A percentile compares a stretch with the other conserved stretches of the same genome.
Conservation (phyloP, 2,797 vertebrate species). For the Miichthys miiuy region DNA sequence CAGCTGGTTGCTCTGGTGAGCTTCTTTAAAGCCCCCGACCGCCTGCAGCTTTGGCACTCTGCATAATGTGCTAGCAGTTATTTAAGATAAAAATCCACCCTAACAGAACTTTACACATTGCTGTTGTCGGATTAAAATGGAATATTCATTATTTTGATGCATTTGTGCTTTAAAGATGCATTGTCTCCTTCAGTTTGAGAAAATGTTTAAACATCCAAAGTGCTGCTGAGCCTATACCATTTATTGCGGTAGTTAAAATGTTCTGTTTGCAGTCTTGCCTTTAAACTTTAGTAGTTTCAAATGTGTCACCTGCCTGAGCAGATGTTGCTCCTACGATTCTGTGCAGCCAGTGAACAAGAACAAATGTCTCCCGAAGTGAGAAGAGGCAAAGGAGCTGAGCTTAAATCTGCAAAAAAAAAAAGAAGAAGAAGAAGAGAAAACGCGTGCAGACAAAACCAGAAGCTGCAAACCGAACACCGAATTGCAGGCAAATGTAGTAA, state of each 20-base stretch:
- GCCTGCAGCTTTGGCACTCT: constrained; percentile 64
- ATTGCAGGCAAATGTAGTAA: constrained; percentile 37
- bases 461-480: constrained; percentile 16
- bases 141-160: constrained; percentile 16
- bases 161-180: not conserved
- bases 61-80: constrained; percentile 57
- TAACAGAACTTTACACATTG: constrained; percentile 19
- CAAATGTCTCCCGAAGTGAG: constrained; percentile 15
- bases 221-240: not conserved
- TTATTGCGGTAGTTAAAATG: constrained; percentile 11
- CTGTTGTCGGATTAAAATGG: constrained; percentile 44
- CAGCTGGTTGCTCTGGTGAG: constrained; percentile 70
- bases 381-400: constrained; percentile 18
- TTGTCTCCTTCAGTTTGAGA: constrained; percentile 1
- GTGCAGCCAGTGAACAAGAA: constrained; percentile 35
- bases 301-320: constrained; percentile 40
- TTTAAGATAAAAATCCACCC: constrained; percentile 62
- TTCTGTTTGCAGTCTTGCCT: constrained; percentile 1
- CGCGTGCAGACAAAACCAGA: constrained; percentile 23
- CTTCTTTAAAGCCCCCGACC: constrained; percentile 62
- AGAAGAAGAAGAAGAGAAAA: not conserved
- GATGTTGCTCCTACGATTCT: constrained; percentile 30
- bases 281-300: constrained; percentile 8
- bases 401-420: constrained; percentile 12
- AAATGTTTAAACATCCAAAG: not conserved